Base-by-base conservation (phyloP, 2,113 vertebrate species). In the Tichodroma muraria region DNA sequence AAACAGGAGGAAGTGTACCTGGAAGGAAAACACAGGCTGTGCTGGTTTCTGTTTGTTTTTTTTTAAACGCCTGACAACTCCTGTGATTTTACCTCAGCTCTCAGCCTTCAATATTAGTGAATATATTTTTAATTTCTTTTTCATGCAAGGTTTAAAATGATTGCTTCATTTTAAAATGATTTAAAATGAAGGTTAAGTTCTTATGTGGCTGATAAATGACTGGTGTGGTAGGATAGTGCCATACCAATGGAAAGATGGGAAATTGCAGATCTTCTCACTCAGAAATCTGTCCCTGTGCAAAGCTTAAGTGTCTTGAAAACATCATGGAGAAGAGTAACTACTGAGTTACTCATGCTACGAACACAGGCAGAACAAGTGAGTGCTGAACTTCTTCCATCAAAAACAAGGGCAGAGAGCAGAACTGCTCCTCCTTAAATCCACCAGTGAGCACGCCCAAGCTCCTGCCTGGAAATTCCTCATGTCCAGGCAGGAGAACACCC, bases 261-360 rank as follows among this genome's bases (percentile, higher is more conserved):
- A 42, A 42, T 90, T 33, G 72, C 21, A 3, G 33, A 38, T 60
- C 40, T 30, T 54, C 44, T 80, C 45, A 40, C 22, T 49, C 54
- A 86, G 52, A 14, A 66, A 6, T 23, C 44, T 83, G 22, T 64
- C 15, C 33, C 35, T 5, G 1, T 72, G 37, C 44, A 83, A 77
- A 89, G 40, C 21, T 69, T 35, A 72, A n/a, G 30, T 9, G 2
- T 50, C 45, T 53, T 83, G 33, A 66, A 44, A 71, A 18, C 42
- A 75, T 17, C 40, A 31, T 18, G 40, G 60, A n/a, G 49, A 69
- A 59, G 9, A 69, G 11, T 25, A 35, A 60, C 8, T 64, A 27
- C 25, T 0, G 1, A 45, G 21, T 30, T 66, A 33, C 2, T 57
- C 1, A 0, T 57, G 2, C 47, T 61, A 40, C 37, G 57, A 61